These are phyloP conservation scores for Sarcophaga subvicina DNA, from an alignment of 2,888 invertebrate species.

Conservation along the genomic window DNA sequence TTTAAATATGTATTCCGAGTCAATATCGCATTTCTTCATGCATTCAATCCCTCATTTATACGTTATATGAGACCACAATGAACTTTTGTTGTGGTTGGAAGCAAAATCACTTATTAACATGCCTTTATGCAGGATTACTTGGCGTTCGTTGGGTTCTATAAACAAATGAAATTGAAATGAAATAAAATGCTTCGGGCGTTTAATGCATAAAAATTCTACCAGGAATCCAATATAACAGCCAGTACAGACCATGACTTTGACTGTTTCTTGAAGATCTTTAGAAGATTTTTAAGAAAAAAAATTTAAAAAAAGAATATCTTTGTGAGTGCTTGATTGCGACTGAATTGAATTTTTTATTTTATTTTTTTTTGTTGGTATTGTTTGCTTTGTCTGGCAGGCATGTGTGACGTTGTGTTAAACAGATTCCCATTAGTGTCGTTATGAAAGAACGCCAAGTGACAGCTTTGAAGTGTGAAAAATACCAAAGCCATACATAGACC, in stretches of 20 bases:
- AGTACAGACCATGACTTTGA: neutral
- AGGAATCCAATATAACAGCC: neutral
- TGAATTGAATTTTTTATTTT: conserved; percentile 9
- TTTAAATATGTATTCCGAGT: conserved; percentile 32
- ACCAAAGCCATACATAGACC: conserved; percentile 55
- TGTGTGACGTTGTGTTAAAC: conserved; percentile 68
- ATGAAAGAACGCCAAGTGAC: conserved; percentile 61
- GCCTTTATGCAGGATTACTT: neutral
- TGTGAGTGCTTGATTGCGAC: neutral
- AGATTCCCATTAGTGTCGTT: conserved; percentile 69
- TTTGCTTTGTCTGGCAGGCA: conserved; percentile 60
- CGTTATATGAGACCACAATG: conserved; percentile 48
- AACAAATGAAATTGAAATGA: conserved; percentile 36
- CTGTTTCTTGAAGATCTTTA: neutral
- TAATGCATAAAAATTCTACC: conserved; percentile 27
- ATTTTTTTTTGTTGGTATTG: conserved; percentile 1
- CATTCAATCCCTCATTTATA: conserved; percentile 42
- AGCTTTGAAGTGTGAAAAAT: conserved; percentile 69
- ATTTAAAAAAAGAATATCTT: neutral
- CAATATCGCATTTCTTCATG: neutral
- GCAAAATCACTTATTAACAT: conserved; percentile 26
- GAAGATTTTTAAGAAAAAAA: neutral
- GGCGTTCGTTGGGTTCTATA: conserved; percentile 15
- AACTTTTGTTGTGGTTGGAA: conserved; percentile 59
- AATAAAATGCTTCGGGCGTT: conserved; percentile 25